Conservation (phyloP, 2,888 invertebrate genomes). For the Apoda limacodes region DNA sequence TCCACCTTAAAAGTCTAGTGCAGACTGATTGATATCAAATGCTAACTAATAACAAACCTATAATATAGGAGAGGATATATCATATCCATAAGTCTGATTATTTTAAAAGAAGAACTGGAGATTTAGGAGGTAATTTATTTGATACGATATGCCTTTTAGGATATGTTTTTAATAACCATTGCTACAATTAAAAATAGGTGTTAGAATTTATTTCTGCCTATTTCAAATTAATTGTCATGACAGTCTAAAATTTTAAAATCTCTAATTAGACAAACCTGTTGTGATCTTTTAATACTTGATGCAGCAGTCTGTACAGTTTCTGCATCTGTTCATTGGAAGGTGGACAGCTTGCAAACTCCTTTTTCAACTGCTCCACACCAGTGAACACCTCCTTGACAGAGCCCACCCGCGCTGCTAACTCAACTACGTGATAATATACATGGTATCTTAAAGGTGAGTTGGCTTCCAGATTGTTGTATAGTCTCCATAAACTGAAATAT, state of each 20-base stretch:
- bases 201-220: too few relatives aligned
- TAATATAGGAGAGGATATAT: too few relatives aligned
- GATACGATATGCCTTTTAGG: too few relatives aligned
- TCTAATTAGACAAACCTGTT: slow-evolving; percentile 71
- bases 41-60: too few relatives aligned
- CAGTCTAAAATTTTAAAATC: slow-evolving; percentile 6
- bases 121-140: too few relatives aligned
- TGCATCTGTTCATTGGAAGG: slow-evolving; percentile 93
- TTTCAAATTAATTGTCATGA: too few relatives aligned
- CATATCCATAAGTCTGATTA: too few relatives aligned
- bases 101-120: too few relatives aligned
- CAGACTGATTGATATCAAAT: too few relatives aligned
- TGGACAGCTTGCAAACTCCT: slow-evolving; percentile 82
- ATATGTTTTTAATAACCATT: too few relatives aligned
- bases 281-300: slow-evolving; percentile 89
- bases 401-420: slow-evolving; percentile 89
- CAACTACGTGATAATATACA: slow-evolving; percentile 92
- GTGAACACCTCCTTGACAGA: slow-evolving; percentile 87
- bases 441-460: slow-evolving; percentile 89
- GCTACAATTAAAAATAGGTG: too few relatives aligned
- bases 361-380: slow-evolving; percentile 85
- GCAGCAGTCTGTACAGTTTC: slow-evolving; percentile 87
- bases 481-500: slow-evolving; percentile 86
- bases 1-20: too few relatives aligned
- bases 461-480: slow-evolving; percentile 92